Evolutionary conservation across 2,888 invertebrate species (phyloP).

Genomic region (Mythimna lalbum): DNA sequence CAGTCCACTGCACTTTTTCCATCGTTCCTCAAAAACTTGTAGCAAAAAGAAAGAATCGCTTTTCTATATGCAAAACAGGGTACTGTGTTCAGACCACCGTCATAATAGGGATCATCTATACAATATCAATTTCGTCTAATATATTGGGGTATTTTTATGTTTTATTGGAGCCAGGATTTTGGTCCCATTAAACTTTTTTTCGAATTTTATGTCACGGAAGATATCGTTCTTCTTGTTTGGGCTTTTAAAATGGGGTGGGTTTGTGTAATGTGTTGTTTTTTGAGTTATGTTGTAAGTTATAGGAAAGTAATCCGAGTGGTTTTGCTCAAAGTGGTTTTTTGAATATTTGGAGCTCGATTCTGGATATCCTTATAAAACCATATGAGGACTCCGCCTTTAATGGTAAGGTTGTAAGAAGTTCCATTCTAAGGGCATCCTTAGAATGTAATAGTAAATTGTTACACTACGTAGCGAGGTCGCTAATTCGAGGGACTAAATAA

Average conservation of each 20-base stretch:
- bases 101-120: constrained; percentile 86
- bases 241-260: constrained; percentile 64
- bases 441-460: too few relatives aligned
- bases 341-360: constrained; percentile 13
- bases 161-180: constrained; percentile 86
- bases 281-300: constrained; percentile 60
- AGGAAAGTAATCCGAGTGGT: constrained; percentile 55
- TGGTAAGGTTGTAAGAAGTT: neutral
- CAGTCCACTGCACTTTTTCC: constrained; percentile 86
- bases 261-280: constrained; percentile 65
- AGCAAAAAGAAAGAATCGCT: constrained; percentile 73
- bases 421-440: too few relatives aligned
- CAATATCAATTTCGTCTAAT: constrained; percentile 82
- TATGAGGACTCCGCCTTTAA: neutral
- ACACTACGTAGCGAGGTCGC: too few relatives aligned
- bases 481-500: too few relatives aligned
- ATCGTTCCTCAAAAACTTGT: constrained; percentile 64
- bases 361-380: constrained; percentile 2
- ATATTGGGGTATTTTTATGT: constrained; percentile 86
- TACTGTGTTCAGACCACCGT: constrained; percentile 76
- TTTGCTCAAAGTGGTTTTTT: constrained; percentile 17
- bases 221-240: constrained; percentile 80
- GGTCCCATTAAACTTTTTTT: constrained; percentile 87
- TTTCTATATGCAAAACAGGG: constrained; percentile 85
- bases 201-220: constrained; percentile 89